phyloP scores from a whole-genome alignment of 2,113 vertebrate genomes.

The Phyllostomus discolor region DNA sequence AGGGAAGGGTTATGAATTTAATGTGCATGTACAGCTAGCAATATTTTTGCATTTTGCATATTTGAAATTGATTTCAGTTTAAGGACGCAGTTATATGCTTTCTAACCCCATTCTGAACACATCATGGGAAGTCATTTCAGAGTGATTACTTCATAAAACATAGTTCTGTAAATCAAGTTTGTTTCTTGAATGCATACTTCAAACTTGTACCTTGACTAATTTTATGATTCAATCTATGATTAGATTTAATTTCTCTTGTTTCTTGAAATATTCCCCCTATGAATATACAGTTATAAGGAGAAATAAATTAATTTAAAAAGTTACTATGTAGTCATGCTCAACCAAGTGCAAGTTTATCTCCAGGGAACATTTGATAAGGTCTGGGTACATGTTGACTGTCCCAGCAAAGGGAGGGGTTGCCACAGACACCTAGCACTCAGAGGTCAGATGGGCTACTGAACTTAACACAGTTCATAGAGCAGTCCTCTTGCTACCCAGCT shows the following conservation, averaged over 20 bases:
- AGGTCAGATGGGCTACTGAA: not conserved
- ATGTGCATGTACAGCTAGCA: not conserved
- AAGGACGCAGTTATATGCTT: not conserved
- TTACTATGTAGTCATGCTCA: not conserved
- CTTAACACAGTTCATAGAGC: not conserved
- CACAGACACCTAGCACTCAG: rapidly evolving
- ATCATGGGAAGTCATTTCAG: not conserved
- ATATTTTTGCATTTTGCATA: constrained; percentile 17
- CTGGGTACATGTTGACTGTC: not conserved
- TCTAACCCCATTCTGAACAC: not conserved
- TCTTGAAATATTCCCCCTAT: not conserved
- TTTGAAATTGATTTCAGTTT: not conserved
- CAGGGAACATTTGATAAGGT: not conserved
- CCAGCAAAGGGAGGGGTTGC: not conserved
- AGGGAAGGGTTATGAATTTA: constrained; percentile 14
- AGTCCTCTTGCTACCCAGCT: not conserved
- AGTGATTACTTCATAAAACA: not conserved
- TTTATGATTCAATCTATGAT: not conserved
- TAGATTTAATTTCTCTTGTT: not conserved
- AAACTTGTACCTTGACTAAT: not conserved
- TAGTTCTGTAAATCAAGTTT: not conserved
- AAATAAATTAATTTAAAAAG: not conserved
- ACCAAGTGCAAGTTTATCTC: not conserved
- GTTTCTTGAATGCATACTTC: not conserved
- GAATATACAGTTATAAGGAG: not conserved